These are phyloP conservation scores for Beris morrisii DNA, from an alignment of 2,888 invertebrate species.

Conservation along the genomic window DNA sequence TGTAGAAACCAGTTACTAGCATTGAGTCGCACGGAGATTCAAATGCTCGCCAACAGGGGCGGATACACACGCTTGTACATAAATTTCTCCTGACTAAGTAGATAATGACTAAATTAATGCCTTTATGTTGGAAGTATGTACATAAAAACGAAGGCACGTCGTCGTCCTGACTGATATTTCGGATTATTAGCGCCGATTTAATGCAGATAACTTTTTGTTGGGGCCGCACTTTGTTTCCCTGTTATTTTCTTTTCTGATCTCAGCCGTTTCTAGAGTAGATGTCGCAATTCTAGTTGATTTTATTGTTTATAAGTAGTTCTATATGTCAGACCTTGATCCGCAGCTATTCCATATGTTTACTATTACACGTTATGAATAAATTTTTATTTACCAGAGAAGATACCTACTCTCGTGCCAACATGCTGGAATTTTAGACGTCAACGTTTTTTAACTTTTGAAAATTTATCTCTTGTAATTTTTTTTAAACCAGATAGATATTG, in stretches of 20 bases:
- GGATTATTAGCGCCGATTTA: conserved; percentile 40
- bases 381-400: no score
- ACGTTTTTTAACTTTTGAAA: no score
- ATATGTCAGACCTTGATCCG: no score
- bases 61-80: conserved; percentile 21
- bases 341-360: no score
- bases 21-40: conserved; percentile 12
- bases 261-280: no score
- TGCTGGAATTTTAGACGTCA: no score
- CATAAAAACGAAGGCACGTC: conserved; percentile 37
- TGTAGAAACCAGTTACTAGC: background rate
- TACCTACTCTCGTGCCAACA: no score
- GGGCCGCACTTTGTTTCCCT: background rate
- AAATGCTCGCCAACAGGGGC: conserved; percentile 15
- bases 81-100: conserved; percentile 48
- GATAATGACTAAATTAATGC: conserved; percentile 58
- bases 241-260: background rate
- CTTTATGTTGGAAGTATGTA: conserved; percentile 49
- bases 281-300: no score
- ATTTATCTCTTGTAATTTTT: no score
- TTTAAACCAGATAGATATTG: no score
- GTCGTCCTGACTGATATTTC: conserved; percentile 36
- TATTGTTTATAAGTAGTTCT: no score
- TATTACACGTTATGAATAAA: no score
- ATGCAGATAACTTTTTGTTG: conserved; percentile 26